Base-by-base conservation (phyloP, 2,797 vertebrate genomes). In the Pygocentrus nattereri region DNA sequence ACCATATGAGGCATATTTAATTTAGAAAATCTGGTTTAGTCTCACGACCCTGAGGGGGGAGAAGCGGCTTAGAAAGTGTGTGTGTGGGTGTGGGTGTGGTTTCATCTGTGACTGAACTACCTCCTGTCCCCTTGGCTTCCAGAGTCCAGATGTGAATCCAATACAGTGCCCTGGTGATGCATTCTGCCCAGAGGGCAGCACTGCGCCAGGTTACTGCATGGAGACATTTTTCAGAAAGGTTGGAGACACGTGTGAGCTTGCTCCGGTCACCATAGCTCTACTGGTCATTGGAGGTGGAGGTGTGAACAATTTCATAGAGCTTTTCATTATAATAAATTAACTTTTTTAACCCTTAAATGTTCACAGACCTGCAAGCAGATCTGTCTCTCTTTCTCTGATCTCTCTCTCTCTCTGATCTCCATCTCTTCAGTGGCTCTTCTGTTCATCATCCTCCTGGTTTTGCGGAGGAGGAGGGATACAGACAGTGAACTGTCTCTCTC, bases 101-200 rank as follows among this genome's bases (percentile, higher is more conserved):
- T n/a, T n/a, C n/a, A n/a, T n/a, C 19, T 18, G 50, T 34, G 34
- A 11, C 5, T 31, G 72, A 34, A 50, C 13, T 41, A 31, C 1
- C 19, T 15, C 15, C 41, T 18, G 34, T 19, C 49, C 13, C 41
- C 4, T 73, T 13, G 71, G 62, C 3, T 74, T 76, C 19, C 85
- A 97, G 96, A 97, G 95, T 85, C 96, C 97, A 0, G 96, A 97
- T 16, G 94, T 96, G 87, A 94, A 62, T 74, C 96, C 96, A 0
- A 91, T 96, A 52, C 85, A 62, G 85, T 98, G 97, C 81, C 97
- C 96, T n/a, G 88, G 74, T 0, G 96, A 97, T 1, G 97, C 97
- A 0, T 97, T 98, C 87, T 98, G 97, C 85, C 96, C 96, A 0
- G 56, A 75, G 38, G 97, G 97, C 83, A 97, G 95, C 61, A 78